Conservation (phyloP, 1,140 invertebrate genomes). For the Aporrectodea caliginosa region DNA sequence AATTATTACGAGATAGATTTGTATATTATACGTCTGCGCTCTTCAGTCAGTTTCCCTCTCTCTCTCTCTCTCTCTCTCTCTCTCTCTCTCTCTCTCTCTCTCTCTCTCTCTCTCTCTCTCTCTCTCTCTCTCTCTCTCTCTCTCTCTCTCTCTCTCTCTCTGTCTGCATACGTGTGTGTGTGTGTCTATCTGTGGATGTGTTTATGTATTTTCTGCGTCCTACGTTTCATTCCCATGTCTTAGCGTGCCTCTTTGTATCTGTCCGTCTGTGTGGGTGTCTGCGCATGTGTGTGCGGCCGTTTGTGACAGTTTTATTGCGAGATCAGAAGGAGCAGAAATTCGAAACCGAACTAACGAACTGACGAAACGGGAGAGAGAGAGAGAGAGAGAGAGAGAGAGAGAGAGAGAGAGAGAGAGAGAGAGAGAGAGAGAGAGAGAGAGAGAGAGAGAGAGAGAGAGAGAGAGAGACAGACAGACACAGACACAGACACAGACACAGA, state of each 20-base stretch:
- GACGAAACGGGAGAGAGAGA: neutral
- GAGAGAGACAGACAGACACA: neutral
- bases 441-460: neutral
- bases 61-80: slow-evolving; percentile 34
- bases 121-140: slow-evolving; percentile 7
- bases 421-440: slow-evolving; percentile 25
- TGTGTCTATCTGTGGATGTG: neutral
- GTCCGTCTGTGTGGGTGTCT: too few relatives aligned
- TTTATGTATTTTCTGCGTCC: neutral
- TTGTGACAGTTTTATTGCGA: too few relatives aligned
- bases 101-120: slow-evolving; percentile 26
- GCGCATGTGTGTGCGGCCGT: too few relatives aligned
- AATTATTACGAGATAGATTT: too few relatives aligned
- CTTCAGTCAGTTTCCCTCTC: slow-evolving; percentile 32
- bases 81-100: slow-evolving; percentile 31
- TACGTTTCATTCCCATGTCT: too few relatives aligned
- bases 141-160: neutral
- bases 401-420: slow-evolving; percentile 27
- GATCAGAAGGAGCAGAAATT: too few relatives aligned
- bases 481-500: neutral
- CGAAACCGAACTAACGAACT: too few relatives aligned
- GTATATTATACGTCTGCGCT: too few relatives aligned
- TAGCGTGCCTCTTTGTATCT: too few relatives aligned
- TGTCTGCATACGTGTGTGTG: too few relatives aligned
- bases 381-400: neutral